Base-by-base conservation (phyloP, 2,797 vertebrate genomes). In the Mormyrops boulengeri region DNA sequence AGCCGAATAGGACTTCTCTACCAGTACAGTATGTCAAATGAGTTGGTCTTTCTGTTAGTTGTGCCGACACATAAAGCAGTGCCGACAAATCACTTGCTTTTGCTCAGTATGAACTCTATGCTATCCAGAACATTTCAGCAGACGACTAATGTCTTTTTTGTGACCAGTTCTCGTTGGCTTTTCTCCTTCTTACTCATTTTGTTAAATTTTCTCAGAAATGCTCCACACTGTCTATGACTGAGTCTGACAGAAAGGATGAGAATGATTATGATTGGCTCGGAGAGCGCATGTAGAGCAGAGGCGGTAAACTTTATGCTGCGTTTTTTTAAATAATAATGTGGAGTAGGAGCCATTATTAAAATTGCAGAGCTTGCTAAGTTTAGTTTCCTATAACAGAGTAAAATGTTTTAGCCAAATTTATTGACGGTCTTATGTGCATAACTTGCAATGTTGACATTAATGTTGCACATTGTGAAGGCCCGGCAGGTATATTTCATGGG, bases 401-500 rank as follows among this genome's bases (percentile, higher is more conserved):
- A 57, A 57, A 62, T 26, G 57, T 22, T 62, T 26, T 62, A 22
- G 57, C n/a, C 57, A 62, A 26, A 8, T 62, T 62, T 62, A 22
- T 62, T 19, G 14, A 17, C 19, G 14, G 17, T 55, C 53, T 19
- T 1, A n/a, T n/a, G 50, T 52, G 12, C 8, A 52, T 52, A 52
- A 14, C 53, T 55, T 55, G 53, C 53, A 19, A 19, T 55, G 53
- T 55, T 8, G 14, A 19, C 53, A 62, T 26, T 62, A 62, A 62
- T 62, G 2, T 26, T 62, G 55, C n/a, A 26, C 57, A 22, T 3
- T 3, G 7, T 62, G 57, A 6, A 26, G n/a, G 57, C 7, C 57
- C 26, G 8, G 57, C 86, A 52, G 90, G 19, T 62, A 87, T 90
- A 87, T 91, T 91, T 92, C 53, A 66, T 57, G 34, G 86, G 53